Percentiles rank a stretch among this genome's conserved stretches.
Conservation (phyloP, 2,113 vertebrate genomes). For the Miniopterus natalensis region DNA sequence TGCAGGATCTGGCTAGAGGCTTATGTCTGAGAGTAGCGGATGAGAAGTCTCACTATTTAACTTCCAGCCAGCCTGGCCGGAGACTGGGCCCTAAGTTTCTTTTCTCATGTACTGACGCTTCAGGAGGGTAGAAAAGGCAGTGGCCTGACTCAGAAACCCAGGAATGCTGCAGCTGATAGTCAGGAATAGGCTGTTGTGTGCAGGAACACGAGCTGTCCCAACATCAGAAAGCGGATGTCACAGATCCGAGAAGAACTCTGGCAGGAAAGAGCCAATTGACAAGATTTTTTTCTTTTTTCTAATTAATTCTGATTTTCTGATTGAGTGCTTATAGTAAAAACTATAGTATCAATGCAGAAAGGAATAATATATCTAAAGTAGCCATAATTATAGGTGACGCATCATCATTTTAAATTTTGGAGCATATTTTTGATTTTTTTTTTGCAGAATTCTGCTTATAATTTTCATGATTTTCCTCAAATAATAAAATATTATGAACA, state of each 20-base stretch:
- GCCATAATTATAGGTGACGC: not conserved
- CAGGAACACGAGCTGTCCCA: not conserved
- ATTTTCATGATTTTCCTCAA: constrained; percentile 28
- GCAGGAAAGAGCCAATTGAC: constrained; percentile 8
- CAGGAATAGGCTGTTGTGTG: not conserved
- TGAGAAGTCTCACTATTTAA: constrained; percentile 7
- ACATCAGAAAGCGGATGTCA: not conserved
- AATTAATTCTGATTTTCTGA: constrained; percentile 19
- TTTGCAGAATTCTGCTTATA: not conserved
- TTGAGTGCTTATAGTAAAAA: constrained; percentile 32
- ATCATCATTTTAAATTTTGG: constrained; percentile 15
- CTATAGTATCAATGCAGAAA: not conserved
- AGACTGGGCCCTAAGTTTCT: not conserved
- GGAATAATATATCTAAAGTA: not conserved
- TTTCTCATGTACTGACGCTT: not conserved
- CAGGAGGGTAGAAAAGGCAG: not conserved
- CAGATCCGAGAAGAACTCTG: not conserved
- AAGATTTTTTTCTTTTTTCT: not conserved
- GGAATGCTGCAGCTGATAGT: not conserved
- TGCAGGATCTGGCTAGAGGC: not conserved
- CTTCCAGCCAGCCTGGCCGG: not conserved
- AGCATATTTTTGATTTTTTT: not conserved
- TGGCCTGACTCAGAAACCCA: not conserved
- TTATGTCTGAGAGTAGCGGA: not conserved
- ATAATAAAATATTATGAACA: not conserved